Base-by-base conservation (phyloP, 2,888 invertebrate species). In the Scaptodrosophila latifasciaeformis region DNA sequence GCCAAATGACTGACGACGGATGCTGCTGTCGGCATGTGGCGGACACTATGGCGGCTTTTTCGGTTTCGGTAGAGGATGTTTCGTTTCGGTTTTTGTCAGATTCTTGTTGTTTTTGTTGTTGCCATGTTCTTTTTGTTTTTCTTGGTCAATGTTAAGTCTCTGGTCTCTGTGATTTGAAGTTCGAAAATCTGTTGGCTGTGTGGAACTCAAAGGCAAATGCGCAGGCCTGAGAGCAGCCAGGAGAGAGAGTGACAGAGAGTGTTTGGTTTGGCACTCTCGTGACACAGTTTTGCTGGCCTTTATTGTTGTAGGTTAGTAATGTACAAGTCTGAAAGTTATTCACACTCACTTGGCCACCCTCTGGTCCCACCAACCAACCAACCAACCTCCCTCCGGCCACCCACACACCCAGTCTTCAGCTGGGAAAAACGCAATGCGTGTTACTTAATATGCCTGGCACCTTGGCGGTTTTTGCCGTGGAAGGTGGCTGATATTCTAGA, bases 281-380 rank as follows among this genome's bases (percentile, higher is more conserved):
- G 72, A 70, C 68, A 68, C 67, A 72, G 59, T 68, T 74, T 63
- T 49, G 31, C n/a, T n/a, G n/a, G n/a, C n/a, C n/a, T n/a, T n/a
- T 65, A 64, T 76, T 80, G 78, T 66, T 68, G 76, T 79, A 80
- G 78, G 78, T 79, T 80, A 78, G 78, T 78, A 64, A 65, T 68
- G 42, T 34, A n/a, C n/a, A n/a, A n/a, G 45, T 49, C 69, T 70
- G 70, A 67, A 72, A 67, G 70, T 53, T 59, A 57, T 44, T 10
- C n/a, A n/a, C n/a, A n/a, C n/a, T n/a, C n/a, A n/a, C n/a, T 24
- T 24, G 24, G 24, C 24, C 24, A 7, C 3, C 24, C 4, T 24
- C 24, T 24, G 24, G 3, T 24, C n/a, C n/a, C n/a, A n/a, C n/a
- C n/a, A n/a, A n/a, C n/a, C n/a, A n/a, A n/a, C n/a, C n/a, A n/a